phyloP scores from a whole-genome alignment of 2,797 vertebrate species.

The Melopsittacus undulatus region DNA sequence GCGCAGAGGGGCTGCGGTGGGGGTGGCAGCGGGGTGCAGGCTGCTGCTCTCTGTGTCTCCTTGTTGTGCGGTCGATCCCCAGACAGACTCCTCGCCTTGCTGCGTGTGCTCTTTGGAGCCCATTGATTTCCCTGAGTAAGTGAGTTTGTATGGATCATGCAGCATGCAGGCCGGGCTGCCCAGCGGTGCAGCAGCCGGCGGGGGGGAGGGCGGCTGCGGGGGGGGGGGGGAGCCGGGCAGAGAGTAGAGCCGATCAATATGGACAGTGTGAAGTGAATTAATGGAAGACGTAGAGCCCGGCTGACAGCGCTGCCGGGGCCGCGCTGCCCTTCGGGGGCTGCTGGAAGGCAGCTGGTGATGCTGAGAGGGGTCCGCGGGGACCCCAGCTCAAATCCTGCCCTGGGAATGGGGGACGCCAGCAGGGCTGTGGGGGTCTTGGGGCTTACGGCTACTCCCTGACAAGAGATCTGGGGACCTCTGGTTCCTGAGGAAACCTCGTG shows the following conservation, averaged over 20 bases:
- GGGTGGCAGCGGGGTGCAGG: neutral
- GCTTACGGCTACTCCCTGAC: neutral
- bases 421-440: accelerated
- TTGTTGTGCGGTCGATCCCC: constrained; percentile 60
- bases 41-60: constrained; percentile 51
- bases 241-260: constrained; percentile 61
- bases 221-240: constrained; percentile 11
- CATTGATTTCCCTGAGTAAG: constrained; percentile 75
- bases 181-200: constrained; percentile 59
- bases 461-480: too few relatives aligned
- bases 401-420: neutral
- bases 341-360: constrained; percentile 25
- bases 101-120: constrained; percentile 63
- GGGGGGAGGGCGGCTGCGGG: neutral
- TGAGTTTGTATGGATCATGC: constrained; percentile 76
- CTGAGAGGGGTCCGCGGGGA: neutral
- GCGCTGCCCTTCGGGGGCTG: constrained; percentile 42
- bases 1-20: neutral
- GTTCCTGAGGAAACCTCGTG: neutral
- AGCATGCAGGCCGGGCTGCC: constrained; percentile 55
- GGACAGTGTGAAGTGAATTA: constrained; percentile 73
- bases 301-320: constrained; percentile 47
- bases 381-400: neutral
- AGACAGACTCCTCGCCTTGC: constrained; percentile 69
- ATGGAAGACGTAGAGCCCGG: constrained; percentile 60